Evolutionary conservation across 23 tunicate species (phyloP).

Genomic region (Clavelina lepadiformis): DNA sequence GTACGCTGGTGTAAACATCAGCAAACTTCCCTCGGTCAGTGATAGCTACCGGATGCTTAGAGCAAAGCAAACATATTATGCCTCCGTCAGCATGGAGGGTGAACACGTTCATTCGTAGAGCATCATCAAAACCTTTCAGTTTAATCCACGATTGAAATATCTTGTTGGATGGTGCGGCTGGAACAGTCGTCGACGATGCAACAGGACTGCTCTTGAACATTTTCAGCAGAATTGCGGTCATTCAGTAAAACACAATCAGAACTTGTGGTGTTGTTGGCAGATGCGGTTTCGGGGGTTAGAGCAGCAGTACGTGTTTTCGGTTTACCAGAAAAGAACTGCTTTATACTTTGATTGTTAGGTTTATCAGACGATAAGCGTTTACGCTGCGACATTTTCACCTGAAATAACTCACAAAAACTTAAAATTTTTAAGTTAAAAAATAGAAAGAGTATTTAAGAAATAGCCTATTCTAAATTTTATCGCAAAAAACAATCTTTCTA

Average conservation of each 20-base stretch:
- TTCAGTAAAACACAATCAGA: too few relatives aligned
- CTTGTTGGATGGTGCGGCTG: constrained; percentile 13
- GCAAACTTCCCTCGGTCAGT: constrained; percentile 13
- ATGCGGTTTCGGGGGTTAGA: too few relatives aligned
- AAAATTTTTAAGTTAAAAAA: too few relatives aligned
- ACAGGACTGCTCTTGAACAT: constrained; percentile 15
- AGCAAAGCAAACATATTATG: constrained; percentile 22
- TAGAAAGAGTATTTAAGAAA: too few relatives aligned
- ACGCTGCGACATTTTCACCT: constrained; percentile 3
- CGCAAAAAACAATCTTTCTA: too few relatives aligned
- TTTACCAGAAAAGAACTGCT: constrained; percentile 2
- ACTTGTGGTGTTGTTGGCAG: too few relatives aligned
- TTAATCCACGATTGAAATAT: constrained; percentile 21
- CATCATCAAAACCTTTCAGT: constrained; percentile 17
- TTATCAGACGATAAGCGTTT: constrained; percentile 10
- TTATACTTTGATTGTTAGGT: too few relatives aligned
- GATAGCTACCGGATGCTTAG: constrained; percentile 23
- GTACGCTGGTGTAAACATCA: constrained; percentile 26
- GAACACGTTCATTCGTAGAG: constrained; percentile 13
- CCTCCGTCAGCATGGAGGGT: constrained; percentile 18
- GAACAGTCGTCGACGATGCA: constrained; percentile 11
- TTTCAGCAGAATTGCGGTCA: constrained; percentile 10
- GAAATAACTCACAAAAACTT: too few relatives aligned
- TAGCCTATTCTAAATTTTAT: too few relatives aligned
- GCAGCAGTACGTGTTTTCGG: constrained; percentile 8